phyloP scores from a whole-genome alignment of 2,113 vertebrate genomes.

The Psilopogon haemacephalus region DNA sequence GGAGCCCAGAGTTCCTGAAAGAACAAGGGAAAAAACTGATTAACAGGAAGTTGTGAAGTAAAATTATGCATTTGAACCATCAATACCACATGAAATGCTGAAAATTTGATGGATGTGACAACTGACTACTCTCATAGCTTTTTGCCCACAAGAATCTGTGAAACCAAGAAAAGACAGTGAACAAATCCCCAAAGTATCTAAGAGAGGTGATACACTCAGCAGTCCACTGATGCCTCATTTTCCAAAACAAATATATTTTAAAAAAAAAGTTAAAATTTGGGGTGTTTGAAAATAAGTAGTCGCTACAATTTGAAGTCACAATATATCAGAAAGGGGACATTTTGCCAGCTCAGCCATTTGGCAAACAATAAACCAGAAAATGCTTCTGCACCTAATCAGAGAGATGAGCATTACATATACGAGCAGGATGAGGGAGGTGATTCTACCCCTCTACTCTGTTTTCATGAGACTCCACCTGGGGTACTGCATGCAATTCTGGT shows the following conservation, averaged over 20 bases:
- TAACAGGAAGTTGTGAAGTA: too few species aligned
- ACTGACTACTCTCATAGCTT: neutral
- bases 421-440: too few species aligned
- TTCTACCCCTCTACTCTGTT: too few species aligned
- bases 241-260: neutral
- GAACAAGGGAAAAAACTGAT: too few species aligned
- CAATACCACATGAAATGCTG: neutral
- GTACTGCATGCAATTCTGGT: too few species aligned
- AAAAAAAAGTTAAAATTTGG: neutral
- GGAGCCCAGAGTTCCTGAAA: too few species aligned
- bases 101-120: neutral
- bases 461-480: too few species aligned
- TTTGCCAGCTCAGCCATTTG: neutral
- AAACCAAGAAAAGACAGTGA: neutral
- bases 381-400: neutral
- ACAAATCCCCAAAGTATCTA: neutral
- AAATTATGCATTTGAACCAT: too few species aligned
- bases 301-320: neutral
- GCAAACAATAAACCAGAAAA: neutral
- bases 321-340: neutral
- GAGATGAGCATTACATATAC: too few species aligned
- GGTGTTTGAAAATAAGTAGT: neutral
- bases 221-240: neutral
- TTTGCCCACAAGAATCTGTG: neutral
- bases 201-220: neutral